Evolutionary conservation across 2,113 vertebrate genomes (phyloP).

Genomic region (Cichladusa arquata): DNA sequence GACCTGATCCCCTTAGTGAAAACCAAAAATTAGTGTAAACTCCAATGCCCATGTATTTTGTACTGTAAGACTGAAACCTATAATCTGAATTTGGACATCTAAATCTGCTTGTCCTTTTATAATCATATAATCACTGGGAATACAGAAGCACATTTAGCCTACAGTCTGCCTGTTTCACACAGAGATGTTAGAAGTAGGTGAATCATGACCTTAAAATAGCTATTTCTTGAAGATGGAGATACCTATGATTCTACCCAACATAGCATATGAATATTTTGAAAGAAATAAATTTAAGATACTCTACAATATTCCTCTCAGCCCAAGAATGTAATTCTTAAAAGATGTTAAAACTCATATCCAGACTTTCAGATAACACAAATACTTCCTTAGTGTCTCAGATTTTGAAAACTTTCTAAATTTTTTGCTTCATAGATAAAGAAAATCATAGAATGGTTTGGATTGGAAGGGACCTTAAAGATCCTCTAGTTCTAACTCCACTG

Average conservation of each 20-base stretch:
- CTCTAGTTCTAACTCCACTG: neutral
- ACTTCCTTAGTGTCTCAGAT: neutral
- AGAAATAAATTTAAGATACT: neutral
- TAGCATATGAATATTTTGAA: neutral
- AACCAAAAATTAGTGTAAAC: neutral
- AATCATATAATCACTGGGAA: neutral
- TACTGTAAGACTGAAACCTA: neutral
- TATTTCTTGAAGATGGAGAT: neutral
- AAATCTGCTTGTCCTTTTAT: neutral
- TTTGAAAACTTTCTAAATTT: neutral
- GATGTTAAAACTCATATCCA: neutral
- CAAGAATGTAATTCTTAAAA: neutral
- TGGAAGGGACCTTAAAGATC: neutral
- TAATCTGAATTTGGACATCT: neutral
- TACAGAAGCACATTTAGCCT: neutral
- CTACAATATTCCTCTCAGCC: fast-evolving
- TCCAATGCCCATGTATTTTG: neutral
- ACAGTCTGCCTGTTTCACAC: neutral
- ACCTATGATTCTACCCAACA: neutral
- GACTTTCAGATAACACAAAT: neutral
- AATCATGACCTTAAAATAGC: neutral
- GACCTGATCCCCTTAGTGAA: neutral
- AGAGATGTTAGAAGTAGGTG: neutral
- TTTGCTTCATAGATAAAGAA: neutral
- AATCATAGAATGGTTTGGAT: neutral